Percentiles rank a stretch among this genome's conserved stretches.
Conservation (phyloP, 2,888 invertebrate genomes). For the Drosophila mimica region DNA sequence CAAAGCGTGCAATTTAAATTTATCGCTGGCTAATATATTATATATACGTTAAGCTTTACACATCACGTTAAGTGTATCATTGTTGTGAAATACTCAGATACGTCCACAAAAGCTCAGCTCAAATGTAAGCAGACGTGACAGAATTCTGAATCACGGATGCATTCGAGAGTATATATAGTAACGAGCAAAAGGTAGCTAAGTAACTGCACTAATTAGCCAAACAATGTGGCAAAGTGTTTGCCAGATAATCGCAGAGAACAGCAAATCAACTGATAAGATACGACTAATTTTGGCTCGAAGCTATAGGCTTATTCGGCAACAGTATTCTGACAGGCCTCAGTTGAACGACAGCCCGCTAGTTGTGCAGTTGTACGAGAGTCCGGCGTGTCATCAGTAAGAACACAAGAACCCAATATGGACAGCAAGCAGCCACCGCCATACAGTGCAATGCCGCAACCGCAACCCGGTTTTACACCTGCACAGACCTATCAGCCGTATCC, state of each 20-base stretch:
- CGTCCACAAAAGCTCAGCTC: slow-evolving; percentile 3
- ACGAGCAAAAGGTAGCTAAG: slow-evolving; percentile 11
- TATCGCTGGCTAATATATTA: neutral
- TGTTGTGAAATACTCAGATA: slow-evolving; percentile 16
- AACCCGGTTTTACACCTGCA: slow-evolving; percentile 79
- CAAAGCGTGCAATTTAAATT: neutral
- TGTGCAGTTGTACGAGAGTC: slow-evolving; percentile 39
- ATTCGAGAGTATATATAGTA: neutral
- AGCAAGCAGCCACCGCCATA: slow-evolving; percentile 82
- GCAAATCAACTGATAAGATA: slow-evolving; percentile 41
- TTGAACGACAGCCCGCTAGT: slow-evolving; percentile 41
- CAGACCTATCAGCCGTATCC: slow-evolving; percentile 79
- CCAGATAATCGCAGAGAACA: slow-evolving; percentile 22
- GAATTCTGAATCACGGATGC: slow-evolving; percentile 32
- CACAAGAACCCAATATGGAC: slow-evolving; percentile 45
- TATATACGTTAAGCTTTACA: neutral
- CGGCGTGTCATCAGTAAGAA: neutral
- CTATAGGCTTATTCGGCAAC: neutral
- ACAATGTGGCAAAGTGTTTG: slow-evolving; percentile 16
- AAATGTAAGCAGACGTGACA: slow-evolving; percentile 18
- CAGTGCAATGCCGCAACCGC: slow-evolving; percentile 48
- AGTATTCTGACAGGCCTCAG: slow-evolving; percentile 35
- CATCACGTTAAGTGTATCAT: neutral
- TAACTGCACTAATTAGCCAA: slow-evolving; percentile 28
- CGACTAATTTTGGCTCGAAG: slow-evolving; percentile 3